phyloP scores from a whole-genome alignment of 2,113 vertebrate species.

The Gorsachius goisagi region DNA sequence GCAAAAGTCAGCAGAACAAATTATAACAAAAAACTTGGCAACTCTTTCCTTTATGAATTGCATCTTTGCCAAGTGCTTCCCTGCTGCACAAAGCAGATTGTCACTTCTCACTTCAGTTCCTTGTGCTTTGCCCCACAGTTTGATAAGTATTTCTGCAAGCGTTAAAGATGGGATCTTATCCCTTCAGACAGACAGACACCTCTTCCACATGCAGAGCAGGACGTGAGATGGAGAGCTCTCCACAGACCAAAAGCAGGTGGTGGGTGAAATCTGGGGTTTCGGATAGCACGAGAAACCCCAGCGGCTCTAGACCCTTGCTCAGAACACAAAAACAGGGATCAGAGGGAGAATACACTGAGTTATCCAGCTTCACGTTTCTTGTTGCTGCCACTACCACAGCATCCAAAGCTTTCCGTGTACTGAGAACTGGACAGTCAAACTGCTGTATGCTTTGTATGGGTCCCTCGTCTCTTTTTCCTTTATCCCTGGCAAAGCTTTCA shows the following conservation, averaged over 20 bases:
- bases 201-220: neutral
- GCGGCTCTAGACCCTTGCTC: neutral
- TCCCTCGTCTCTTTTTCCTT: neutral
- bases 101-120: conserved; percentile 31
- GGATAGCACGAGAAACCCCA: accelerated
- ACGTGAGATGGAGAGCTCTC: neutral
- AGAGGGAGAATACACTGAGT: neutral
- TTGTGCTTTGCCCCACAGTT: neutral
- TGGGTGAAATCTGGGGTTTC: neutral
- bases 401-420: neutral
- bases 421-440: neutral
- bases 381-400: neutral
- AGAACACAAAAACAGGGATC: neutral
- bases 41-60: neutral
- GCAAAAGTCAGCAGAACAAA: conserved; percentile 28
- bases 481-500: neutral
- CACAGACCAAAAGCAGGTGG: neutral
- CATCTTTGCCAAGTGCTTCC: conserved; percentile 24
- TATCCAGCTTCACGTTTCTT: neutral
- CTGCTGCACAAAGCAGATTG: conserved; percentile 48
- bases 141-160: neutral
- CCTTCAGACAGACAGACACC: neutral
- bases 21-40: neutral
- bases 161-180: neutral
- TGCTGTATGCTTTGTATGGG: neutral